A percentile compares a stretch with the other conserved stretches of the same genome.
These are phyloP conservation scores for Helleia helle DNA, from an alignment of 2,888 invertebrate genomes.

Conservation along the genomic window DNA sequence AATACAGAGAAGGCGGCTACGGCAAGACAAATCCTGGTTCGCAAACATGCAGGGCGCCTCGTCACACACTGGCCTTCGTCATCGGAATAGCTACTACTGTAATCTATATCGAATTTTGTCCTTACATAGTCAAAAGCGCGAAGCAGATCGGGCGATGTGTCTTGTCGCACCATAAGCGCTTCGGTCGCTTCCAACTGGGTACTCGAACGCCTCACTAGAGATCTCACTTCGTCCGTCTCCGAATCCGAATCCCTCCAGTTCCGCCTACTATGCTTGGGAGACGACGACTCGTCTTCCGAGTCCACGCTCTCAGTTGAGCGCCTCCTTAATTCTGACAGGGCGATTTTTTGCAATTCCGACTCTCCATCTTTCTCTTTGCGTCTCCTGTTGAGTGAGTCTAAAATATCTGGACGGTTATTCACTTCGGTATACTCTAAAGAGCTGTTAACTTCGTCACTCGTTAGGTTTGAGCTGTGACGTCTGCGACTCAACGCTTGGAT, in stretches of 20 bases:
- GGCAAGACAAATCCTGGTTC: conserved; percentile 58
- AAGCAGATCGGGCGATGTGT: conserved; percentile 60
- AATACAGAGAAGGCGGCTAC: conserved; percentile 64
- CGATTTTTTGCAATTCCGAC: conserved; percentile 53
- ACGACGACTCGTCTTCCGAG: conserved; percentile 50
- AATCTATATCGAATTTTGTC: conserved; percentile 56
- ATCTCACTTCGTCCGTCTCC: conserved; percentile 77
- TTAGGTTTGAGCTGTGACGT: conserved; percentile 62
- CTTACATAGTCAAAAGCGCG: conserved; percentile 70
- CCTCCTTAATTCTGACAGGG: conserved; percentile 51
- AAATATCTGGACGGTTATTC: conserved; percentile 61
- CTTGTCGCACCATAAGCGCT: conserved; percentile 65
- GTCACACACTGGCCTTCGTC: conserved; percentile 32
- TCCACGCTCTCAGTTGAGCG: conserved; percentile 60
- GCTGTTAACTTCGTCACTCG: conserved; percentile 66
- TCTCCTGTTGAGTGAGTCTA: conserved; percentile 54
- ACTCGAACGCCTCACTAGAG: conserved; percentile 77
- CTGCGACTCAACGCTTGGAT: conserved; percentile 55
- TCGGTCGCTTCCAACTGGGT: conserved; percentile 76
- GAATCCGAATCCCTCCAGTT: conserved; percentile 74
- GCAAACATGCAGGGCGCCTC: conserved; percentile 46
- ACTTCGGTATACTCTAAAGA: conserved; percentile 65
- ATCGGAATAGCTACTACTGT: conserved; percentile 42
- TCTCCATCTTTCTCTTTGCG: conserved; percentile 46
- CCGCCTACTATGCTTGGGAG: conserved; percentile 50